Conservation (phyloP, 2,888 invertebrate genomes). For the Scaeva pyrastri region DNA sequence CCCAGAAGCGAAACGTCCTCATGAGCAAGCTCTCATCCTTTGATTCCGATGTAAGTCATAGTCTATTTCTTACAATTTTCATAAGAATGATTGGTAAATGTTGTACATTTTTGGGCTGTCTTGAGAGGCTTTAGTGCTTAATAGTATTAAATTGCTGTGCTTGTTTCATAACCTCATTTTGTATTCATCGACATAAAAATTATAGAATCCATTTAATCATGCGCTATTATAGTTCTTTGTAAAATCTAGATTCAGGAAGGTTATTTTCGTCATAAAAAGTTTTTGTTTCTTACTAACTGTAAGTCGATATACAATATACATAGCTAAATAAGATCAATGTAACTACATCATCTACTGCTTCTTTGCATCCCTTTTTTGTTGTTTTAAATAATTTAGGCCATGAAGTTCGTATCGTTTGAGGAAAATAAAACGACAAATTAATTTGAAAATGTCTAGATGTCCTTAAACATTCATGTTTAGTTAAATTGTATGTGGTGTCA, state of each 20-base stretch:
- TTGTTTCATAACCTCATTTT: conserved; percentile 28
- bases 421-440: background rate
- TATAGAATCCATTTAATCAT: conserved; percentile 41
- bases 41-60: conserved; percentile 93
- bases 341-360: conserved; percentile 62
- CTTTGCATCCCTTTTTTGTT: conserved; percentile 55
- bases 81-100: conserved; percentile 10
- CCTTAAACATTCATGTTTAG: background rate
- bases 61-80: background rate
- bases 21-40: conserved; percentile 94
- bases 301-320: conserved; percentile 6
- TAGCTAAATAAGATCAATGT: conserved; percentile 9
- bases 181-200: conserved; percentile 25
- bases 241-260: conserved; percentile 14
- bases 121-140: conserved; percentile 57
- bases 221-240: conserved; percentile 17
- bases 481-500: background rate
- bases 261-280: background rate
- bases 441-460: background rate
- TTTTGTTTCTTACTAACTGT: background rate
- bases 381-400: background rate
- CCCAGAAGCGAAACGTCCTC: conserved; percentile 94
- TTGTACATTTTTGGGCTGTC: background rate
- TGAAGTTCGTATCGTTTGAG: background rate
- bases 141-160: conserved; percentile 25